Percentiles rank a stretch among this genome's conserved stretches.
phyloP scores from a whole-genome alignment of 2,797 vertebrate genomes.

The Rhinella marina region DNA sequence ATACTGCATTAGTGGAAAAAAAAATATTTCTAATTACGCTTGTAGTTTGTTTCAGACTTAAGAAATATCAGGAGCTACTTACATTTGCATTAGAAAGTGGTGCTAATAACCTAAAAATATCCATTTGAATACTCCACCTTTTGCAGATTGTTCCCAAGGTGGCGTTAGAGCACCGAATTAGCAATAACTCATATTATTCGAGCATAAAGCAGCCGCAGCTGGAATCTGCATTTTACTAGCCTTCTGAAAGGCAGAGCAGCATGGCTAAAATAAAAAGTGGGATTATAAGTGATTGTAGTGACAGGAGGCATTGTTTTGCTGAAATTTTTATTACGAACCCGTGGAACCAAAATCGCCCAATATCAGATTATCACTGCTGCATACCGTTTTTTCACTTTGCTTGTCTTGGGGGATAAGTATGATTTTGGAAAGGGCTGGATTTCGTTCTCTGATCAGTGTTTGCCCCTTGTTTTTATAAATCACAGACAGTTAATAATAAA shows the following conservation, averaged over 20 bases:
- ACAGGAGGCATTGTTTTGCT: slow-evolving; percentile 54
- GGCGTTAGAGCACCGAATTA: slow-evolving; percentile 28
- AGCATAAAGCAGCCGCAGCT: slow-evolving; percentile 26
- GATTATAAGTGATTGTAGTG: slow-evolving; percentile 47
- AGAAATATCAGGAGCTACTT: neutral
- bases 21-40: neutral
- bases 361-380: slow-evolving; percentile 32
- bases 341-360: neutral
- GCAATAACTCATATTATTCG: slow-evolving; percentile 38
- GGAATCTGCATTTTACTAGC: slow-evolving; percentile 40
- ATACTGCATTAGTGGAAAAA: no score
- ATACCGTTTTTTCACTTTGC: slow-evolving; percentile 1
- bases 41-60: neutral
- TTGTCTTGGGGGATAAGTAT: neutral
- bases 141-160: slow-evolving; percentile 40
- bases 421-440: neutral
- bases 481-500: neutral
- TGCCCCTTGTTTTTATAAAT: slow-evolving; percentile 1
- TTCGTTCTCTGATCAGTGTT: neutral
- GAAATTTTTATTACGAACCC: slow-evolving; percentile 40
- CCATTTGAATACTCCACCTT: slow-evolving; percentile 34
- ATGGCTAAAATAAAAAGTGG: slow-evolving; percentile 1
- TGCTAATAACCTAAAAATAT: slow-evolving; percentile 51
- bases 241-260: slow-evolving; percentile 29
- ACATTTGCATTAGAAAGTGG: slow-evolving; percentile 27